A percentile compares a stretch with the other conserved stretches of the same genome.
Conservation (phyloP, 2,797 vertebrate genomes). For the Tolypeutes matacus region DNA sequence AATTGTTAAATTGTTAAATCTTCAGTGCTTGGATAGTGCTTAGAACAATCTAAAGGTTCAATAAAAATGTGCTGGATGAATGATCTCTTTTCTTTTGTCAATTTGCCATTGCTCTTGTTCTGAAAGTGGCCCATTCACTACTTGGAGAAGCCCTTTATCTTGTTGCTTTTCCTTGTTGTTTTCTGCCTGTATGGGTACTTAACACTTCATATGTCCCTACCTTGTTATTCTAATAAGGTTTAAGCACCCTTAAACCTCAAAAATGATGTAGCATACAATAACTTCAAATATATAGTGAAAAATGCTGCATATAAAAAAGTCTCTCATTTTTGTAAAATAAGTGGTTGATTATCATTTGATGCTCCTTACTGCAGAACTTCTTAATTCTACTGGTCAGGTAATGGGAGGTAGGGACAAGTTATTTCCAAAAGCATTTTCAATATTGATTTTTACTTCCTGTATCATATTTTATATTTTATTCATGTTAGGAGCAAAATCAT, state of each 20-base stretch:
- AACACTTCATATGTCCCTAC: background rate
- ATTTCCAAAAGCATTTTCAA: conserved; percentile 11
- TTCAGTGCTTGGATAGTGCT: background rate
- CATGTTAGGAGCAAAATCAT: background rate
- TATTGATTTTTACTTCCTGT: background rate
- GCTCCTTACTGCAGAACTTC: background rate
- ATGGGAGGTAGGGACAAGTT: background rate
- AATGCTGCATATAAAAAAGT: background rate
- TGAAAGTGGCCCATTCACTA: background rate
- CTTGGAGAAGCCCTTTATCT: background rate
- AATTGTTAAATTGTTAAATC: conserved; percentile 5
- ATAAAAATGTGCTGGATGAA: background rate
- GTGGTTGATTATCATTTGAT: background rate
- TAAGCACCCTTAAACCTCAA: background rate
- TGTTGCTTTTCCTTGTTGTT: background rate
- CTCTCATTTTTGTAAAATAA: background rate
- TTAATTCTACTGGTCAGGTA: background rate
- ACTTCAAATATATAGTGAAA: background rate
- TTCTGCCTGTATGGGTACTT: background rate
- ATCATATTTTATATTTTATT: conserved; percentile 21
- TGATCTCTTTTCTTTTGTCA: background rate
- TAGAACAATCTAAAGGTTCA: background rate
- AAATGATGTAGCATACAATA: background rate
- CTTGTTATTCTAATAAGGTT: background rate
- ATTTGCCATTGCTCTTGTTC: background rate